phyloP scores from a whole-genome alignment of 2,113 vertebrate species.

The Ciconia stormi region DNA sequence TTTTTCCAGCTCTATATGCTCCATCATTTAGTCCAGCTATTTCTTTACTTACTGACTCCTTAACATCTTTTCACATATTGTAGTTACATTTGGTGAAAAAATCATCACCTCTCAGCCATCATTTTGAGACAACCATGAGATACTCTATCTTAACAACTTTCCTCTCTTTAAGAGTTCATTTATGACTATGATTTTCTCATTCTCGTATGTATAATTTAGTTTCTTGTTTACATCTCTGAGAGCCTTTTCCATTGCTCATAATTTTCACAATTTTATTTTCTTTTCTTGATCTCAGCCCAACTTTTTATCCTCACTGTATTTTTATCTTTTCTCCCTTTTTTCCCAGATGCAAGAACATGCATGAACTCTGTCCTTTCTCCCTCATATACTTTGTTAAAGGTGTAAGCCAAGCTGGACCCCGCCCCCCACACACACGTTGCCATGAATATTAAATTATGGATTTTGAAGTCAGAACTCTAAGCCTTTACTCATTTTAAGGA shows the following conservation, averaged over 20 bases:
- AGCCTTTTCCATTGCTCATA: background rate
- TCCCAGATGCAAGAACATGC: background rate
- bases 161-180: background rate
- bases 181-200: background rate
- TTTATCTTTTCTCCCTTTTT: background rate
- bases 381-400: background rate
- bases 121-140: background rate
- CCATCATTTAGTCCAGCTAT: background rate
- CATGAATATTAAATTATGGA: background rate
- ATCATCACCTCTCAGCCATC: background rate
- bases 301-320: background rate
- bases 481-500: background rate
- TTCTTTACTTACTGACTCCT: background rate
- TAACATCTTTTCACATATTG: background rate
- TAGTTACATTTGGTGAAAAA: background rate
- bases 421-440: background rate
- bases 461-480: background rate
- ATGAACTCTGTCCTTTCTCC: background rate
- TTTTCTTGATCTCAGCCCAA: background rate
- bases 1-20: background rate
- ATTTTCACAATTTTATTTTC: background rate
- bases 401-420: background rate
- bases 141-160: background rate
- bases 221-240: background rate
- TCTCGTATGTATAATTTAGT: background rate